Base-by-base conservation (phyloP, 2,113 vertebrate species). In the Bos indicus region DNA sequence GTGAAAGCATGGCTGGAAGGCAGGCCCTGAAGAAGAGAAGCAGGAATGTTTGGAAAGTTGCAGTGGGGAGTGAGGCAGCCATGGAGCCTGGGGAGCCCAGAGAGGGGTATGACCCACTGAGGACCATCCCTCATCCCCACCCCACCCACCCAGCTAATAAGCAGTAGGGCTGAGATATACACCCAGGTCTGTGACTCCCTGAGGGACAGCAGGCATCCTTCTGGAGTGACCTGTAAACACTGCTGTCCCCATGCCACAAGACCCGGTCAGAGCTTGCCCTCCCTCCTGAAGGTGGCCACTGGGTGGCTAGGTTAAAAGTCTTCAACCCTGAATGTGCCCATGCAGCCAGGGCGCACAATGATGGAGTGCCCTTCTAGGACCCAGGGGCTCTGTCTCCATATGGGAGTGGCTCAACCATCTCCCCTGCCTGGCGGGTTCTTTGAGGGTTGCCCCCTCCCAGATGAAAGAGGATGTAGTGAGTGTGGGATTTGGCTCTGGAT, bases 11-110 rank as follows among this genome's bases (percentile, higher is more conserved):
- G 33, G 5, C 51, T 67, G 51, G 57, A 64, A 52, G 30, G 51
- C 33, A 64, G 62, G 15, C 16, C 40, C 26, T 57, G 81, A 48
- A 51, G 40, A 48, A 15, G 57, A 86, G 10, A 81, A n/a, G 6
- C 25, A 64, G 74, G 26, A 17, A 12, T 16, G 52, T 71, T 88
- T 26, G 67, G 7, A 26, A 71, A 11, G 59, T 59, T 59, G 33
- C 59, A 17, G 1, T n/a, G 33, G 43, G 28, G 26, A 21, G 6
- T 0, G 11, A 62, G 57, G 28, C 15, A 8, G 48, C 0, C 2
- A 1, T 6, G 1, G 26, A 59, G n/a, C 26, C 67, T 10, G 26
- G 78, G 51, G 36, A 1, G 11, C 81, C 14, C 62, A 64, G 51
- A 36, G 62, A 10, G 36, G 40, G 19, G 9, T 13, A 5, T 16